A percentile compares a stretch with the other conserved stretches of the same genome.
Conservation (phyloP, 2,888 invertebrate genomes). For the Lamproptera curius region DNA sequence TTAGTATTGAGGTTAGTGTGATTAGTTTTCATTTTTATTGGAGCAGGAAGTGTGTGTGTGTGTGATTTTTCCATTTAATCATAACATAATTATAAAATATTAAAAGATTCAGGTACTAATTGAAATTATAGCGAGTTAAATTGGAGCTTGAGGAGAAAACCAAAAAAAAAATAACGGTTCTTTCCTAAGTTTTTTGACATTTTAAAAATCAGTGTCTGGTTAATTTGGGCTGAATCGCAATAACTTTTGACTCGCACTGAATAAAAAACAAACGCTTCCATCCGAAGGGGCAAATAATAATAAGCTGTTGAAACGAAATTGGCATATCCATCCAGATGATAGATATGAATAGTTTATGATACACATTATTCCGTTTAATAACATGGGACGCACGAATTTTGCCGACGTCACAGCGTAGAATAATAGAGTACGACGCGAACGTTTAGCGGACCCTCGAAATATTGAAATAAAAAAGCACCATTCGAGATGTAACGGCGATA, state of each 20-base stretch:
- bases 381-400: conserved; percentile 68
- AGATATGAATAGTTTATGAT: conserved; percentile 75
- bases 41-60: too few relatives aligned
- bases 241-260: too few relatives aligned
- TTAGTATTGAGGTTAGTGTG: conserved; percentile 6
- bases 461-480: conserved; percentile 74
- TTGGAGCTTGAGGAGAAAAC: too few relatives aligned
- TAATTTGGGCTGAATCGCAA: too few relatives aligned
- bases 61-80: neutral
- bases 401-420: conserved; percentile 72
- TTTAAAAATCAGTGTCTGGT: too few relatives aligned
- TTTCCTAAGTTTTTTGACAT: too few relatives aligned
- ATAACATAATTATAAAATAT: too few relatives aligned
- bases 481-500: conserved; percentile 76
- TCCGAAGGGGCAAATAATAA: conserved; percentile 19
- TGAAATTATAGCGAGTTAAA: too few relatives aligned
- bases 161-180: too few relatives aligned
- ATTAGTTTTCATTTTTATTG: neutral
- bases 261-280: too few relatives aligned
- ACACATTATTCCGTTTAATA: conserved; percentile 73
- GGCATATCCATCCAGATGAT: conserved; percentile 69
- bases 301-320: conserved; percentile 44
- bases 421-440: conserved; percentile 74
- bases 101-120: too few relatives aligned
- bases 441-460: conserved; percentile 76